Percentiles rank a stretch among this genome's conserved stretches.
Evolutionary conservation across 2,888 invertebrate species (phyloP).

Genomic region (Muschampia plurimacula): DNA sequence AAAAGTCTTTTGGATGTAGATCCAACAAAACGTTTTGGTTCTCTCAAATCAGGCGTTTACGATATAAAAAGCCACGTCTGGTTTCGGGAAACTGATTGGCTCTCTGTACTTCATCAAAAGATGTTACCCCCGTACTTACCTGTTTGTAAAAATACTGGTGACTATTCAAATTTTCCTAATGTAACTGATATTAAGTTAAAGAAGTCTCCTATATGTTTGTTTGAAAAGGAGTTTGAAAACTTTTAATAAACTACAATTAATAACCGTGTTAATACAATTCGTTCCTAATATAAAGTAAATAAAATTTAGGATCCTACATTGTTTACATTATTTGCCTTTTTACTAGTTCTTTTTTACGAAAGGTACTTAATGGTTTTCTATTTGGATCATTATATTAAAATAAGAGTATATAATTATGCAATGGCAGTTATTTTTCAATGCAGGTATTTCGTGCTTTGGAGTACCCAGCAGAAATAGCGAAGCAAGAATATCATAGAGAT

Average conservation of each 20-base stretch:
- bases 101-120: slow-evolving; percentile 91
- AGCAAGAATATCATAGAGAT: slow-evolving; percentile 86
- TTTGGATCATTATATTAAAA: not conserved
- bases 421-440: slow-evolving; percentile 45
- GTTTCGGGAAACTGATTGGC: slow-evolving; percentile 94
- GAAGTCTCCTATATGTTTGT: slow-evolving; percentile 79
- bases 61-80: slow-evolving; percentile 97
- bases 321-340: not conserved
- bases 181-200: slow-evolving; percentile 82
- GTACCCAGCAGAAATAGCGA: slow-evolving; percentile 90
- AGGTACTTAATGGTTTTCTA: slow-evolving; percentile 18
- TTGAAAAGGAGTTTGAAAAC: slow-evolving; percentile 87
- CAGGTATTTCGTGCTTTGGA: slow-evolving; percentile 93
- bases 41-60: slow-evolving; percentile 93
- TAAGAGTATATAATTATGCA: not conserved
- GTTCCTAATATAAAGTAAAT: slow-evolving; percentile 20
- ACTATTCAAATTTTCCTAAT: slow-evolving; percentile 88
- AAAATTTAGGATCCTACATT: not conserved
- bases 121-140: slow-evolving; percentile 87
- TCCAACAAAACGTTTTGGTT: slow-evolving; percentile 89
- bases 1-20: slow-evolving; percentile 89
- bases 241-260: slow-evolving; percentile 73
- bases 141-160: slow-evolving; percentile 78
- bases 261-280: not conserved
- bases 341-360: not conserved